Percentiles rank a stretch among this genome's conserved stretches.
phyloP scores from a whole-genome alignment of 2,797 vertebrate genomes.

The Holocentrus rufus region DNA sequence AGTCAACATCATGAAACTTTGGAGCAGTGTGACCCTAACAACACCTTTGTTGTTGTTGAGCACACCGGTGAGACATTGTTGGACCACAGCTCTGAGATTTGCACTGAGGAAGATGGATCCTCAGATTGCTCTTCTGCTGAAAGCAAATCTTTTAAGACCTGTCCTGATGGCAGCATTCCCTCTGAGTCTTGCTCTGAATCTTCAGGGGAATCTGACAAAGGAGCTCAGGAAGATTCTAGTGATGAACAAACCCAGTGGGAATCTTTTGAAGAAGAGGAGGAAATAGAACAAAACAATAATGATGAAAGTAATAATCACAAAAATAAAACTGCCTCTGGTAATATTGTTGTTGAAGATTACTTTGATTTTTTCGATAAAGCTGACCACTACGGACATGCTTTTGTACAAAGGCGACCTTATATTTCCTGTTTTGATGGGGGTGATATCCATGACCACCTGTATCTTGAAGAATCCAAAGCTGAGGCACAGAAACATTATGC shows the following conservation, averaged over 20 bases:
- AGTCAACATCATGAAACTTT: constrained; percentile 18
- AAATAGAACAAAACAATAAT: constrained; percentile 20
- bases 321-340: constrained; percentile 26
- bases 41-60: not conserved
- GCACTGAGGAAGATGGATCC: constrained; percentile 66
- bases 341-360: constrained; percentile 59
- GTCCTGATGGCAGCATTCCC: constrained; percentile 59
- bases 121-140: constrained; percentile 76
- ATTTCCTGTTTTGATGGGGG: constrained; percentile 80
- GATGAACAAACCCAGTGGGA: constrained; percentile 75
- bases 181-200: constrained; percentile 63
- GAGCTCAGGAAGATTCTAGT: constrained; percentile 57
- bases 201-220: constrained; percentile 73
- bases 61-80: constrained; percentile 18
- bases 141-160: constrained; percentile 76
- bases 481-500: constrained; percentile 27
- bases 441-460: constrained; percentile 66
- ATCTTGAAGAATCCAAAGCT: constrained; percentile 41
- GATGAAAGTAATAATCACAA: constrained; percentile 12
- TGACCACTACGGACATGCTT: constrained; percentile 45
- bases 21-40: constrained; percentile 36
- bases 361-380: constrained; percentile 75
- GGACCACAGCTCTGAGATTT: constrained; percentile 36
- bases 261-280: constrained; percentile 72
- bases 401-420: constrained; percentile 58